Conservation (phyloP, 2,113 vertebrate species). For the Agelaius phoeniceus region DNA sequence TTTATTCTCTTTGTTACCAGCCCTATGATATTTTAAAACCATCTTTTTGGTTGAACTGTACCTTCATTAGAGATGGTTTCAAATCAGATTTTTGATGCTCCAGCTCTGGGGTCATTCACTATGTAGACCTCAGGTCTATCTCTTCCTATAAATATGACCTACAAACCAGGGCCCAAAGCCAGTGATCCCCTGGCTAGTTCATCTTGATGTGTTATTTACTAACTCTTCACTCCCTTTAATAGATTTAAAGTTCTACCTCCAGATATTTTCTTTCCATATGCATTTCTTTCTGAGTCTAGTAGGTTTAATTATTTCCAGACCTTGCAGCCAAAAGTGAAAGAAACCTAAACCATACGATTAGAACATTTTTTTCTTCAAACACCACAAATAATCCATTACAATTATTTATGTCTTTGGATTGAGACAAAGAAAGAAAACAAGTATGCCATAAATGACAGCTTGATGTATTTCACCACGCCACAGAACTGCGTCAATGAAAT, state of each 20-base stretch:
- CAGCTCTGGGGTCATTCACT: neutral
- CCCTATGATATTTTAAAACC: neutral
- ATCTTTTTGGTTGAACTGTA: neutral
- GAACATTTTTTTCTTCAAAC: slow-evolving; percentile 7
- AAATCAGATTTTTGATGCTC: neutral
- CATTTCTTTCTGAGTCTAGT: neutral
- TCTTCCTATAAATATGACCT: neutral
- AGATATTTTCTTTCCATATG: neutral
- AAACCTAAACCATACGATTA: neutral
- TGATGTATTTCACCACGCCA: neutral
- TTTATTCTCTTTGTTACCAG: neutral
- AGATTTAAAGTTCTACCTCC: neutral
- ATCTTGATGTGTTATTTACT: neutral
- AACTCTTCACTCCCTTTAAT: neutral
- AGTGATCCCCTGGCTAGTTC: neutral
- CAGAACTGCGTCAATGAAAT: slow-evolving; percentile 32
- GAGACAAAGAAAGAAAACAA: slow-evolving; percentile 39
- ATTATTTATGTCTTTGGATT: slow-evolving; percentile 37
- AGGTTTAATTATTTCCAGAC: slow-evolving; percentile 41
- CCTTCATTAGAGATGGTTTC: neutral
- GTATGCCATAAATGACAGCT: slow-evolving; percentile 33
- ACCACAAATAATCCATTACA: neutral
- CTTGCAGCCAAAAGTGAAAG: neutral
- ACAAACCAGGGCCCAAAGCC: neutral
- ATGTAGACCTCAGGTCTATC: neutral